These are phyloP conservation scores for Tretioscincus oriximinensis DNA, from an alignment of 2,113 vertebrate genomes.

Conservation along the genomic window DNA sequence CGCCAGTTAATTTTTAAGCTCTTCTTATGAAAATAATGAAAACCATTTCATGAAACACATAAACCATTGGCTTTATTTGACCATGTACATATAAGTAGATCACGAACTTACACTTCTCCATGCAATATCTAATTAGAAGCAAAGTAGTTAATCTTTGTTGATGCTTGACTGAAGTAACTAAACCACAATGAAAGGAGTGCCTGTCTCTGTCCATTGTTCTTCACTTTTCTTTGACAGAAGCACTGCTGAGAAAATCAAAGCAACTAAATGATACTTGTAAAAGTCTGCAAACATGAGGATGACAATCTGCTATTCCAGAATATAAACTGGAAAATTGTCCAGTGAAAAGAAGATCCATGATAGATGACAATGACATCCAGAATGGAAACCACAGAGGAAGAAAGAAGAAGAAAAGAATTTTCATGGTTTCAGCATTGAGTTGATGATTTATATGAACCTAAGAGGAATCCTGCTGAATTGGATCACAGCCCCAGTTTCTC, in stretches of 20 bases:
- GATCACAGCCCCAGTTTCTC: too few relatives aligned
- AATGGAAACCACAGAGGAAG: too few relatives aligned
- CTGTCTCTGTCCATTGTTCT: neutral
- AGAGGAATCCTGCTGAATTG: too few relatives aligned
- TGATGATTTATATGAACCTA: too few relatives aligned
- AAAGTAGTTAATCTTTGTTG: neutral
- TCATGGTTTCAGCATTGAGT: too few relatives aligned
- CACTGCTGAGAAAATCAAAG: neutral
- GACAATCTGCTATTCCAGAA: too few relatives aligned
- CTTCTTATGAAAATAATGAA: neutral
- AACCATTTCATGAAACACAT: neutral
- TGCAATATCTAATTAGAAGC: neutral
- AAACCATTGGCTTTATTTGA: neutral
- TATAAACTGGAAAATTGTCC: too few relatives aligned
- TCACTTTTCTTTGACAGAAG: neutral
- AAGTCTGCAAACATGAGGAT: neutral
- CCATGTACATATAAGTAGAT: neutral
- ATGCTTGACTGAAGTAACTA: neutral
- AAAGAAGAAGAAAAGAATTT: too few relatives aligned
- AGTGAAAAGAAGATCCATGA: too few relatives aligned
- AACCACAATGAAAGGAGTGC: neutral
- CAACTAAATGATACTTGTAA: neutral
- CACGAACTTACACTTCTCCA: neutral
- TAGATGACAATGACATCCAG: too few relatives aligned
- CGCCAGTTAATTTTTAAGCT: neutral